These are phyloP conservation scores for Caenorhabditis wallacei DNA, from an alignment of 2,888 invertebrate species.

Conservation along the genomic window DNA sequence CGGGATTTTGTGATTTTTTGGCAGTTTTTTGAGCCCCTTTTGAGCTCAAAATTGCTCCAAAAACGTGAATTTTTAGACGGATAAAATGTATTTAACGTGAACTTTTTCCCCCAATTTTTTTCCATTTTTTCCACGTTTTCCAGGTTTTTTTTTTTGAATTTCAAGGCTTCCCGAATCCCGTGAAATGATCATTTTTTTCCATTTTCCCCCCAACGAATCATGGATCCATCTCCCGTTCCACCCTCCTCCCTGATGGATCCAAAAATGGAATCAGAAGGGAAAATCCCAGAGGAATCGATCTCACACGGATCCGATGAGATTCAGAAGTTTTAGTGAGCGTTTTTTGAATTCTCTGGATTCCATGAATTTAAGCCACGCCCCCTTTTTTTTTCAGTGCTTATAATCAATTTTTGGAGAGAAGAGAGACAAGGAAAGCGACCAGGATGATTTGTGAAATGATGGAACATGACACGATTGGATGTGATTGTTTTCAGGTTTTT, in stretches of 20 bases:
- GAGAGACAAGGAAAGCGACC: conserved; percentile 35
- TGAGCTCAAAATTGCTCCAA: no score
- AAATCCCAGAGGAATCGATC: no score
- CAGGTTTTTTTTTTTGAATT: no score
- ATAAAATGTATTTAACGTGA: conserved; percentile 49
- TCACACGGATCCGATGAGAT: no score
- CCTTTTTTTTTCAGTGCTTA: conserved; percentile 15
- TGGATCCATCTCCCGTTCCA: conserved; percentile 2
- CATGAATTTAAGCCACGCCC: no score
- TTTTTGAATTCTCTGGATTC: no score
- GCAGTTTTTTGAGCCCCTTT: no score
- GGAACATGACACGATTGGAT: conserved; percentile 43
- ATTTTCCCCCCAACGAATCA: not conserved
- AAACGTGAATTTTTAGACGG: conserved; percentile 34
- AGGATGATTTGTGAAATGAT: conserved; percentile 34
- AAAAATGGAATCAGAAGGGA: no score
- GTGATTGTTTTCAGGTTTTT: conserved; percentile 47
- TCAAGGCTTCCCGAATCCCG: not conserved
- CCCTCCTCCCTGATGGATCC: no score
- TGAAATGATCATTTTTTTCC: not conserved
- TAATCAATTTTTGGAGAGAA: conserved; percentile 28
- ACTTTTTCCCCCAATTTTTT: not conserved
- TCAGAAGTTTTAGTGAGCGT: conserved; percentile 8
- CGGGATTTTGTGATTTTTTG: no score
- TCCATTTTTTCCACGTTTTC: not conserved